These are phyloP conservation scores for Tetropium fuscum DNA, from an alignment of 2,888 invertebrate species.

Conservation along the genomic window DNA sequence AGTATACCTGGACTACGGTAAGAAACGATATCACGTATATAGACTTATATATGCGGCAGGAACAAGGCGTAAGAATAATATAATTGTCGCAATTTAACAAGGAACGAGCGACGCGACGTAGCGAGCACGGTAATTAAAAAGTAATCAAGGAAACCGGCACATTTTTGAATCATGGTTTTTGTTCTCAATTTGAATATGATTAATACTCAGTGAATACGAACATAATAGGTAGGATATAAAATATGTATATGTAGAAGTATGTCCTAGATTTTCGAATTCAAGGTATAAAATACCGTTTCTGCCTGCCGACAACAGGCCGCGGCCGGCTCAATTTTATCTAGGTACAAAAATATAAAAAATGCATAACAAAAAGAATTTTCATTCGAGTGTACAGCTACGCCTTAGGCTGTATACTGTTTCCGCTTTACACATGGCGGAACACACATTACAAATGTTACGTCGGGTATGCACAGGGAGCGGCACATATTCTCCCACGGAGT, in stretches of 20 bases:
- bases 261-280: conserved; percentile 37
- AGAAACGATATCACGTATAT: no score
- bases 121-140: conserved; percentile 25
- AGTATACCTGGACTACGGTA: no score
- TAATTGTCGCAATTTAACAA: conserved; percentile 1
- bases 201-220: conserved; percentile 3
- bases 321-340: conserved; percentile 49
- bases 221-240: conserved; percentile 9
- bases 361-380: conserved; percentile 55
- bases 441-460: conserved; percentile 63
- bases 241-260: conserved; percentile 15
- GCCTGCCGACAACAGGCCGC: conserved; percentile 44
- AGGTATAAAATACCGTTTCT: conserved; percentile 47
- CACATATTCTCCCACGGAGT: conserved; percentile 56
- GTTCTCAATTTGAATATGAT: conserved; percentile 22
- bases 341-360: conserved; percentile 52
- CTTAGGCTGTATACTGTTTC: conserved; percentile 64
- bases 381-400: conserved; percentile 61
- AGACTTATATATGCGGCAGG: no score
- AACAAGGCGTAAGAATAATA: conserved; percentile 10
- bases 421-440: conserved; percentile 66
- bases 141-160: conserved; percentile 24
- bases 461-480: conserved; percentile 57
- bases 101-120: neutral
- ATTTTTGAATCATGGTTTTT: conserved; percentile 15